These are phyloP conservation scores for Turdus rufiventris DNA, from an alignment of 2,113 vertebrate species.

Conservation along the genomic window DNA sequence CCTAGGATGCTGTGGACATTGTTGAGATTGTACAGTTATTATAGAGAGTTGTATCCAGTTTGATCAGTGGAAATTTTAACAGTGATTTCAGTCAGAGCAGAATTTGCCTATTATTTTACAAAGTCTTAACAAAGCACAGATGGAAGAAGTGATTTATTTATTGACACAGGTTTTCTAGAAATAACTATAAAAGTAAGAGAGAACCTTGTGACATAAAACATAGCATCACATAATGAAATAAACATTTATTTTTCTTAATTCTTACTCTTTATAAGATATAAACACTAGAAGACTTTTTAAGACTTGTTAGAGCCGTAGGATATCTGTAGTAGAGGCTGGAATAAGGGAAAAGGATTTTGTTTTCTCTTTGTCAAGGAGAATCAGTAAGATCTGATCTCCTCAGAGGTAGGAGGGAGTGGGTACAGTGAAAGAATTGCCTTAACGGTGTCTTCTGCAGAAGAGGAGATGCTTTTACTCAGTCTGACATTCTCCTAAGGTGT, in stretches of 20 bases:
- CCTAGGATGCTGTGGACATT: neutral
- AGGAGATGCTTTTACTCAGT: neutral
- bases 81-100: neutral
- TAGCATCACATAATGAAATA: neutral
- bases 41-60: neutral
- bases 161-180: neutral
- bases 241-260: neutral
- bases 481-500: neutral
- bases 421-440: neutral
- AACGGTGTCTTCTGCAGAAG: neutral
- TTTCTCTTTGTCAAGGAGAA: neutral
- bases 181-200: neutral
- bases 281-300: neutral
- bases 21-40: neutral
- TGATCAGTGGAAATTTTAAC: neutral
- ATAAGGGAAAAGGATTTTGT: neutral
- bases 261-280: neutral
- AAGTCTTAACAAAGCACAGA: neutral
- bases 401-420: neutral
- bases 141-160: neutral
- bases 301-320: neutral
- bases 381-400: neutral
- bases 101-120: neutral
- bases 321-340: neutral
- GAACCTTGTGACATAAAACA: neutral